Evolutionary conservation across 1,140 invertebrate species (phyloP).

Genomic region (Brachionus koreanus): DNA sequence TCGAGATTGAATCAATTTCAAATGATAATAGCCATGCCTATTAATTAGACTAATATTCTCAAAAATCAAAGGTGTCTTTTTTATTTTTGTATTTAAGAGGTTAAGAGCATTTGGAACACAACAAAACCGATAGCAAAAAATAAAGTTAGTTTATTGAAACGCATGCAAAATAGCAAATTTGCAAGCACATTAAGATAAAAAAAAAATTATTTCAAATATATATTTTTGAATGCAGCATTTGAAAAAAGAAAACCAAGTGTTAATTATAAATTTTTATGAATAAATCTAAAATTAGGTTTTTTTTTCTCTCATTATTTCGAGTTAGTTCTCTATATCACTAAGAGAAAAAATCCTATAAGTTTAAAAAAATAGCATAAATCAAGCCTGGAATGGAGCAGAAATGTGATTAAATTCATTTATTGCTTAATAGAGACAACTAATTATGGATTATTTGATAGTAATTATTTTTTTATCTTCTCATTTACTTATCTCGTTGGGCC

Average conservation of each 20-base stretch:
- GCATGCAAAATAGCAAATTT: constrained; percentile 2
- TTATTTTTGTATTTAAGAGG: neutral
- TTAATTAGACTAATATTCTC: neutral
- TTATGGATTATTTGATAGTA: neutral
- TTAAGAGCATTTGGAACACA: neutral
- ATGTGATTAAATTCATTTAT: neutral
- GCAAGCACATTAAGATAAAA: constrained; percentile 8
- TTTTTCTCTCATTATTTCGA: neutral
- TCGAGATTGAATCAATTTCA: neutral
- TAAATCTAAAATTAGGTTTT: neutral
- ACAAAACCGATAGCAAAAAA: neutral
- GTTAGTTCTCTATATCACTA: neutral
- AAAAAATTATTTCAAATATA: neutral
- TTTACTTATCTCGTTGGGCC: neutral
- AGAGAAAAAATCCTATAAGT: neutral
- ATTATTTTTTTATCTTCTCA: neutral
- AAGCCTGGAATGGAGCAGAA: neutral
- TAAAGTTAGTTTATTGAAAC: neutral
- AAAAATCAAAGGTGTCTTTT: neutral
- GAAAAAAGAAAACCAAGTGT: neutral
- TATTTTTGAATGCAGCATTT: neutral
- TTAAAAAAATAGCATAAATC: neutral
- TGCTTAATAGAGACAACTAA: neutral
- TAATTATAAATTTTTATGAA: constrained; percentile 12
- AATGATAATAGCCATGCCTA: neutral